Conservation (phyloP, 2,888 invertebrate species). For the Netelia fuscicornis region DNA sequence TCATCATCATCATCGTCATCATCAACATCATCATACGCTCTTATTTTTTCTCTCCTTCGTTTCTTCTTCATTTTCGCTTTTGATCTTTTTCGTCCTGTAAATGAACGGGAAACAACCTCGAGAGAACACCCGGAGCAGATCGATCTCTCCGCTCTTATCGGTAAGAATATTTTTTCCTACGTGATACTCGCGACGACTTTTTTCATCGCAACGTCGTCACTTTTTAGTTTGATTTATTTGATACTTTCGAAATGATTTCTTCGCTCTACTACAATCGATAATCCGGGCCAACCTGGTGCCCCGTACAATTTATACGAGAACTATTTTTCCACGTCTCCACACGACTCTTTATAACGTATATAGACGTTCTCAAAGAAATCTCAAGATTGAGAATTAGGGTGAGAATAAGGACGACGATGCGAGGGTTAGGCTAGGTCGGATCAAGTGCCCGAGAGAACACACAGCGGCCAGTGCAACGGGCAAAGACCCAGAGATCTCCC, state of each 20-base stretch:
- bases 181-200: too few relatives aligned
- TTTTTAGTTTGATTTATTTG: too few relatives aligned
- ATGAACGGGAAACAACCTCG: slow-evolving; percentile 15
- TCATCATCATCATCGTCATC: slow-evolving; percentile 40
- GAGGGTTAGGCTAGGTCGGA: slow-evolving; percentile 75
- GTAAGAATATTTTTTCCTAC: too few relatives aligned
- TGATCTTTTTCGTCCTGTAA: slow-evolving; percentile 48
- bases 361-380: slow-evolving; percentile 39
- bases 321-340: too few relatives aligned
- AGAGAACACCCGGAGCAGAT: too few relatives aligned
- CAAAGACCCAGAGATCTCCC: slow-evolving; percentile 64
- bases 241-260: too few relatives aligned
- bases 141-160: too few relatives aligned
- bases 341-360: not conserved
- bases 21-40: not conserved
- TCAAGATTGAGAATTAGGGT: slow-evolving; percentile 25
- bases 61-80: slow-evolving; percentile 50
- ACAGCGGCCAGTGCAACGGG: slow-evolving; percentile 69
- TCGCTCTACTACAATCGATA: too few relatives aligned
- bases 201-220: too few relatives aligned
- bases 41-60: slow-evolving; percentile 20
- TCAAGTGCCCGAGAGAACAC: slow-evolving; percentile 73
- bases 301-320: too few relatives aligned
- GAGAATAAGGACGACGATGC: slow-evolving; percentile 7
- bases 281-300: too few relatives aligned